phyloP scores from a whole-genome alignment of 64 coral and sea anemone species.

The Stichodactyla mertensii region DNA sequence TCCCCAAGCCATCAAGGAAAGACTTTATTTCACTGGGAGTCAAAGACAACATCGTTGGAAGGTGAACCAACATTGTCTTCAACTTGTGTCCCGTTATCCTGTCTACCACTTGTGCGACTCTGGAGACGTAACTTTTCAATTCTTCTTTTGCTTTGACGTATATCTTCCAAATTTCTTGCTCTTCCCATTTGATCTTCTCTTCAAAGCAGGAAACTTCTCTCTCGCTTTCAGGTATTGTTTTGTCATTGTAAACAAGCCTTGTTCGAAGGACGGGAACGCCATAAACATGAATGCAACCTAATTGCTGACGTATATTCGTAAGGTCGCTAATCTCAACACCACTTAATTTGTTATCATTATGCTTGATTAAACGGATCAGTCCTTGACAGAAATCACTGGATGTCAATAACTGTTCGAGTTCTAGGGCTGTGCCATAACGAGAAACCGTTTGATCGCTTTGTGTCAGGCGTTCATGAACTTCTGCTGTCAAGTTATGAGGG shows the following conservation, averaged over 20 bases:
- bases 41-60: slow-evolving; percentile 41
- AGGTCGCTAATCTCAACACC: slow-evolving; percentile 6
- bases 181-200: not conserved
- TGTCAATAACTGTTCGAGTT: slow-evolving; percentile 24
- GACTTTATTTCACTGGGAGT: slow-evolving; percentile 26
- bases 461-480: slow-evolving; percentile 30
- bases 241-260: slow-evolving; percentile 31
- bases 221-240: slow-evolving; percentile 23
- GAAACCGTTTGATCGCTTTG: not conserved
- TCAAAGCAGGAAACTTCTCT: slow-evolving; percentile 35
- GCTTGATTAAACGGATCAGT: slow-evolving; percentile 48
- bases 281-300: slow-evolving; percentile 5
- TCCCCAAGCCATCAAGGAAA: slow-evolving; percentile 31
- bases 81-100: slow-evolving; percentile 20
- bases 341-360: slow-evolving; percentile 22
- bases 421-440: not conserved
- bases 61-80: slow-evolving; percentile 15
- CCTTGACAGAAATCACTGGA: slow-evolving; percentile 50
- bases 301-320: not conserved
- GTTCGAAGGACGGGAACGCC: slow-evolving; percentile 18
- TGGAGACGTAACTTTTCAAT: not conserved
- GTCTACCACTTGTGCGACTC: slow-evolving; percentile 43
- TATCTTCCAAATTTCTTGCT: not conserved
- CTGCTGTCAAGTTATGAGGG: not conserved
- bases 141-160: not conserved